phyloP scores from a whole-genome alignment of 2,113 vertebrate genomes.

The Shinisaurus crocodilurus region DNA sequence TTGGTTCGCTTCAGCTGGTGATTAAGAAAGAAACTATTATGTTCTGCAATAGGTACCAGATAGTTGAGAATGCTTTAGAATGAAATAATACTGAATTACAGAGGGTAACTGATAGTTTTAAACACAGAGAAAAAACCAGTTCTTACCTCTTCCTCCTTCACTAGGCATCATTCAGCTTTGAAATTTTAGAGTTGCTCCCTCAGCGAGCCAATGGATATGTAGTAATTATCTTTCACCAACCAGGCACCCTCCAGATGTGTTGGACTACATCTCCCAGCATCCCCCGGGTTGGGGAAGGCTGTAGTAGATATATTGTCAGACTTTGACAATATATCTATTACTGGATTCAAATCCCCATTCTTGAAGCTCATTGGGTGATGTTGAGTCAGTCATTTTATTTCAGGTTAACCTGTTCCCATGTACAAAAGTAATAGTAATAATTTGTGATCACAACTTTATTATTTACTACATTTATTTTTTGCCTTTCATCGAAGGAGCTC shows the following conservation, averaged over 20 bases:
- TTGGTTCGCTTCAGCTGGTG: constrained; percentile 42
- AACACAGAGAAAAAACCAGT: background rate
- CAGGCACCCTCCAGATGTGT: too few relatives aligned
- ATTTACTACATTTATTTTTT: background rate
- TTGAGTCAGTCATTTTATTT: background rate
- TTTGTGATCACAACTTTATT: background rate
- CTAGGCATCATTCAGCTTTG: background rate
- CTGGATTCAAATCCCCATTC: background rate
- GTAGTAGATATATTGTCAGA: background rate
- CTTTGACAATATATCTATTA: background rate
- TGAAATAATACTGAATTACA: constrained; percentile 22
- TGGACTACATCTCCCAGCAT: too few relatives aligned
- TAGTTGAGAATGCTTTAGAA: constrained; percentile 42
- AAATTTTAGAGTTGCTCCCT: background rate
- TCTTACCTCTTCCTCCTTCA: background rate
- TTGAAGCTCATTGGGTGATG: background rate
- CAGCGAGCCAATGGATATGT: background rate
- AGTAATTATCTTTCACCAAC: background rate
- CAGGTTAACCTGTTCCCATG: background rate
- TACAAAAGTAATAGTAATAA: background rate
- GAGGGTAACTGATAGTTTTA: constrained; percentile 10
- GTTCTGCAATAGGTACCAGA: constrained; percentile 36
- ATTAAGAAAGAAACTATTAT: constrained; percentile 55
- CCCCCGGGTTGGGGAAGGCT: too few relatives aligned
- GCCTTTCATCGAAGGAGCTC: background rate